Percentiles rank a stretch among this genome's conserved stretches.
These are phyloP conservation scores for Chrosomus eos DNA, from an alignment of 2,797 vertebrate genomes.

Conservation along the genomic window DNA sequence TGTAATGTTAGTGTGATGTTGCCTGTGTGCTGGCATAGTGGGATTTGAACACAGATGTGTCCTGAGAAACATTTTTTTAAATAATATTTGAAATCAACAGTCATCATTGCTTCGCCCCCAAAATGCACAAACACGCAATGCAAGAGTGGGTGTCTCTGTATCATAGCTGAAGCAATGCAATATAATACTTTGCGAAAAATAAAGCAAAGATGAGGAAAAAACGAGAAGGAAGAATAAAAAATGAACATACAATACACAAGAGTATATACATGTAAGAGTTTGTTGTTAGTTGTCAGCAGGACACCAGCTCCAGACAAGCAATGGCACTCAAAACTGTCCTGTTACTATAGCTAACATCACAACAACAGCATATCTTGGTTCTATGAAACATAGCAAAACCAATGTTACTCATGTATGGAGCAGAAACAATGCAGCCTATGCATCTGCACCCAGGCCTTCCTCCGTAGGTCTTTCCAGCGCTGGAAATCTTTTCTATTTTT, in stretches of 20 bases:
- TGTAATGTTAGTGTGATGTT: constrained; percentile 16
- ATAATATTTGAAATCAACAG: neutral
- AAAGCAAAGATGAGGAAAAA: neutral
- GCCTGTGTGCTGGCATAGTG: neutral
- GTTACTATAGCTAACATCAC: neutral
- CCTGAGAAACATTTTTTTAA: neutral
- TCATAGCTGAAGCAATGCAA: neutral
- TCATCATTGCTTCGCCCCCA: neutral
- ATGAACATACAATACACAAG: neutral
- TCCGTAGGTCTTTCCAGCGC: neutral
- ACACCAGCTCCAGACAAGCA: neutral
- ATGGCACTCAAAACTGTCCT: neutral
- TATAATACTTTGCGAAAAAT: neutral
- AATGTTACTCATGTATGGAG: neutral
- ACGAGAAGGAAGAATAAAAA: neutral
- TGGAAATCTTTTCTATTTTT: too few relatives aligned
- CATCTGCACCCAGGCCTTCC: neutral
- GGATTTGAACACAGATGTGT: constrained; percentile 6
- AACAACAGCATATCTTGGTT: neutral
- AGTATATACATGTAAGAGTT: neutral
- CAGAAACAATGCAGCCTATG: neutral
- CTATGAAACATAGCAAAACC: neutral
- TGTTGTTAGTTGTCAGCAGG: neutral
- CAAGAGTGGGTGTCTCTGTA: neutral
- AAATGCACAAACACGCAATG: neutral